Evolutionary conservation across 2,888 invertebrate genomes (phyloP).

Genomic region (Hemicrepidius hirtus): DNA sequence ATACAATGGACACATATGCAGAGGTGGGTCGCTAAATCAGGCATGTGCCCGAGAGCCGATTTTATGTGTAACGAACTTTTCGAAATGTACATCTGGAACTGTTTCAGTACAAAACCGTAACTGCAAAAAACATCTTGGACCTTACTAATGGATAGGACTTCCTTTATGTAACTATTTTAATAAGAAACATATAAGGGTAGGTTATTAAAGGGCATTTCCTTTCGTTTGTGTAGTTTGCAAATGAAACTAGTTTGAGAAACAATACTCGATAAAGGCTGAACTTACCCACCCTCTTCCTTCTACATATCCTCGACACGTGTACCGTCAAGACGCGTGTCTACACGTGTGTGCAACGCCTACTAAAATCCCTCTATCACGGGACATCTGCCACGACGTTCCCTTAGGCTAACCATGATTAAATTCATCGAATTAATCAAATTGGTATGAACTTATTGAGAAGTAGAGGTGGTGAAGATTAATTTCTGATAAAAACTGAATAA

Average conservation of each 20-base stretch:
- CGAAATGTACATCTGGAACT: constrained; percentile 48
- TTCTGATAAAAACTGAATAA: too few species aligned
- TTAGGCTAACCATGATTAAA: constrained; percentile 52
- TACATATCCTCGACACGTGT: constrained; percentile 59
- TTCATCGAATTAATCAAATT: constrained; percentile 47
- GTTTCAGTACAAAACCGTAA: constrained; percentile 23
- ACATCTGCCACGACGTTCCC: constrained; percentile 57
- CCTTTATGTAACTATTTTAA: constrained; percentile 7
- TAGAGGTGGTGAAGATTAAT: too few species aligned
- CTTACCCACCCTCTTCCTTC: constrained; percentile 59
- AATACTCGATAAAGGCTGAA: constrained; percentile 47
- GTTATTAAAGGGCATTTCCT: constrained; percentile 2
- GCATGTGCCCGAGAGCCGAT: constrained; percentile 52
- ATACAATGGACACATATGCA: constrained; percentile 54
- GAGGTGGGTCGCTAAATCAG: constrained; percentile 55
- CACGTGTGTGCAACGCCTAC: constrained; percentile 58
- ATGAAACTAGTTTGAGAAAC: constrained; percentile 46
- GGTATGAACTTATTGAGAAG: constrained; percentile 23
- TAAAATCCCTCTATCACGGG: constrained; percentile 46
- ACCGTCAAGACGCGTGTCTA: constrained; percentile 60
- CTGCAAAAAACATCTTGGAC: neutral
- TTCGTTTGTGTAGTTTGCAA: constrained; percentile 10
- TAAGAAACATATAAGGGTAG: constrained; percentile 17
- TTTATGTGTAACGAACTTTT: constrained; percentile 54
- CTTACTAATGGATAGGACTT: neutral